Base-by-base conservation (phyloP, 2,888 invertebrate species). In the Thera obeliscata region DNA sequence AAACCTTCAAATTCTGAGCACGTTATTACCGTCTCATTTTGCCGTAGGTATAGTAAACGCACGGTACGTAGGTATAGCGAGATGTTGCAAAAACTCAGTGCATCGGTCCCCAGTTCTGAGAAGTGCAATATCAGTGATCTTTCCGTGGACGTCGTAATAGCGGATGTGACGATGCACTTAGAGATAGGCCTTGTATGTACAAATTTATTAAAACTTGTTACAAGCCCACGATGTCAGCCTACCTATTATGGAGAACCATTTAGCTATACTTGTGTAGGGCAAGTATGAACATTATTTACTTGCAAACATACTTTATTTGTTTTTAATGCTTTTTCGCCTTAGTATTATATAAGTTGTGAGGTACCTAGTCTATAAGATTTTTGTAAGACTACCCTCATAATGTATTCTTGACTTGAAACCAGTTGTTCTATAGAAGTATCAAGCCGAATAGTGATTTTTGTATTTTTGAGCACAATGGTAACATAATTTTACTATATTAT, bases 41-140 rank as follows among this genome's bases (percentile, higher is more conserved):
- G 8, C 46, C 55, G 41, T 36, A 58, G 57, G 41, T 6, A 22
- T 55, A 59, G 22, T 61, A 61, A 38, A n/a, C 35, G 41, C n/a
- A 36, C n/a, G 41, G 11, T 35, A 52, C 41, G 43, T 55, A 49
- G 22, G n/a, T 68, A 65, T 59, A 58, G n/a, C 52, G 46, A 64
- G 56, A 66, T 66, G 66, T 71, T 74, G 76, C 76, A 74, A 77
- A 77, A 76, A 74, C 69, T 65, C 75, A 78, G 87, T 84, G 81
- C 87, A 84, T 74, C 82, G 85, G 81, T 83, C 84, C 83, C 74
- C 59, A 61, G 38, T 93, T 91, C 93, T 84, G 62, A 87, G 92
- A 92, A 92, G 73, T 82, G 85, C 86, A 87, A 76, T 87, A 90
- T 91, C 93, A 85, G 80, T 69, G 78, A 92, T 91, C 91, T 89